These are phyloP conservation scores for Sinohyriopsis cumingii DNA, from an alignment of 2,888 invertebrate genomes.

Conservation along the genomic window DNA sequence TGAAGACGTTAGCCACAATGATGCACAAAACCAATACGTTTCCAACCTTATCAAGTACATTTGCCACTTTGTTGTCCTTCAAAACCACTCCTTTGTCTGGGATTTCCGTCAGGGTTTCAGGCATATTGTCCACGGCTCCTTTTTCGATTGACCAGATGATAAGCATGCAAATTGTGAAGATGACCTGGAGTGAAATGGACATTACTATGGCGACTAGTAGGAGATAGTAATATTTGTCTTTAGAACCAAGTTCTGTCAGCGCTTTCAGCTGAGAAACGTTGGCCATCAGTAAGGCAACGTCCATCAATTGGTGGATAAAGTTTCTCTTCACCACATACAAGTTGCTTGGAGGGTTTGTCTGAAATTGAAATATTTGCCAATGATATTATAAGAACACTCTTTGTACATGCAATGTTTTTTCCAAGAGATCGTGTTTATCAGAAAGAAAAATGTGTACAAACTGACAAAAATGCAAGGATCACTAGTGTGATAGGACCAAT, in stretches of 20 bases:
- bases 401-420: too few species aligned
- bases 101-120: not conserved
- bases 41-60: slow-evolving; percentile 31
- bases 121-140: slow-evolving; percentile 19
- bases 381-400: too few species aligned
- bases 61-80: slow-evolving; percentile 20
- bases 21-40: slow-evolving; percentile 37
- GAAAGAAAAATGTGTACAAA: too few species aligned
- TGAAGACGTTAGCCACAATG: slow-evolving; percentile 40
- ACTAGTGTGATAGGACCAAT: too few species aligned
- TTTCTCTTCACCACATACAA: slow-evolving; percentile 36
- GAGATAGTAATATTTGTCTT: slow-evolving; percentile 30
- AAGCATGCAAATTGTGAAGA: slow-evolving; percentile 38
- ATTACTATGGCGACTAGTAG: slow-evolving; percentile 30
- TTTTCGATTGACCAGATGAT: slow-evolving; percentile 32
- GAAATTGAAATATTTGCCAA: too few species aligned
- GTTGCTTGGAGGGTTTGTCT: slow-evolving; percentile 3
- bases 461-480: too few species aligned
- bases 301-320: slow-evolving; percentile 41
- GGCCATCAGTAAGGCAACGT: slow-evolving; percentile 44
- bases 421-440: too few species aligned
- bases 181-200: slow-evolving; percentile 37
- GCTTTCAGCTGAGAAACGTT: slow-evolving; percentile 46
- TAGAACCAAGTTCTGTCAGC: slow-evolving; percentile 24
- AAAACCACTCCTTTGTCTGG: slow-evolving; percentile 8